Evolutionary conservation across 2,797 vertebrate genomes (phyloP).

Genomic region (Orestias chungarensis): DNA sequence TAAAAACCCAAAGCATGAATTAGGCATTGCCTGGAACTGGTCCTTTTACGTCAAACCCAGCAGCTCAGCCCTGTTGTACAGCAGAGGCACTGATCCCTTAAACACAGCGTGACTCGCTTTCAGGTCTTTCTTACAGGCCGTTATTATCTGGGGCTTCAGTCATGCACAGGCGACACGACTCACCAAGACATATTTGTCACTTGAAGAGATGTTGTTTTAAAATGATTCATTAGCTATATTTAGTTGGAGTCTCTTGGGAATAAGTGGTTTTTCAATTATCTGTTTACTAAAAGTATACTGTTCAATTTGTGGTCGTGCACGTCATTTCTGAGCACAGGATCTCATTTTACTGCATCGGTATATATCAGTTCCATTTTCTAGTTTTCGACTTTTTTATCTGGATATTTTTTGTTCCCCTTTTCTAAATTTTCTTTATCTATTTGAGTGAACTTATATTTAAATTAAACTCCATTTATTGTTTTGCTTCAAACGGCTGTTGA

Average conservation of each 20-base stretch:
- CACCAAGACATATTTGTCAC: constrained; percentile 47
- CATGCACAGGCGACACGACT: constrained; percentile 25
- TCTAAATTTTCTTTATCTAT: too few species aligned
- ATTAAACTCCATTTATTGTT: too few species aligned
- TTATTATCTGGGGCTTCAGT: constrained; percentile 35
- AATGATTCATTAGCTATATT: constrained; percentile 36
- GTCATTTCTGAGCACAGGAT: too few species aligned
- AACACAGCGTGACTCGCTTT: not conserved
- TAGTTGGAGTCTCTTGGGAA: constrained; percentile 17
- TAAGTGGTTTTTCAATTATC: constrained; percentile 14
- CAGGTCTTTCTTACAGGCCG: constrained; percentile 11
- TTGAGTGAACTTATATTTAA: too few species aligned
- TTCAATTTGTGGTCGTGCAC: too few species aligned
- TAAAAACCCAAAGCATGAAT: constrained; percentile 61
- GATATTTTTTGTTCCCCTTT: too few species aligned
- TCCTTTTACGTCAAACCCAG: constrained; percentile 47
- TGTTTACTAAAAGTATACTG: too few species aligned
- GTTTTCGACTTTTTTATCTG: too few species aligned
- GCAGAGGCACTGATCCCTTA: constrained; percentile 2
- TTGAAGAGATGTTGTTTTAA: constrained; percentile 36
- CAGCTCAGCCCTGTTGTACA: constrained; percentile 21
- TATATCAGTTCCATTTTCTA: too few species aligned
- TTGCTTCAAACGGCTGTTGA: too few species aligned
- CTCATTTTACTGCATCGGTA: too few species aligned
- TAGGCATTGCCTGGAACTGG: constrained; percentile 37